Evolutionary conservation across 2,797 vertebrate genomes (phyloP).

Genomic region (Benthosema pterotum): DNA sequence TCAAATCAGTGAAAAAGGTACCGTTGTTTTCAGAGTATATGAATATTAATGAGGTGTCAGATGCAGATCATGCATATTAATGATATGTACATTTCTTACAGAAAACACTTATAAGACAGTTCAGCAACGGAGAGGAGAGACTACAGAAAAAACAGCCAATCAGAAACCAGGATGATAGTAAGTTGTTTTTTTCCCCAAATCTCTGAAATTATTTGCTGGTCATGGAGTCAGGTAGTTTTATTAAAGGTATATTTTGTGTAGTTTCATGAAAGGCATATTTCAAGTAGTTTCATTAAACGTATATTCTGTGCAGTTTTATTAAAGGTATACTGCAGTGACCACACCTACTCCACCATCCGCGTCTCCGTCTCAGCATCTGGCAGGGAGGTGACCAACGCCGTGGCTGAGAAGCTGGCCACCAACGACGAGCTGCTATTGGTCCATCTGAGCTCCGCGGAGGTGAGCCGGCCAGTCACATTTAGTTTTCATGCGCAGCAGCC

Average conservation of each 20-base stretch:
- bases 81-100: conserved; percentile 68
- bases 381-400: conserved; percentile 88
- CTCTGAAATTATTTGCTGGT: too few relatives aligned
- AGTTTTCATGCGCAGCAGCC: too few relatives aligned
- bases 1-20: conserved; percentile 87
- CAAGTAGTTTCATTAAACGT: too few relatives aligned
- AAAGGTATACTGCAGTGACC: conserved; percentile 95
- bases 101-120: conserved; percentile 94
- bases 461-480: conserved; percentile 58
- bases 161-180: conserved; percentile 93
- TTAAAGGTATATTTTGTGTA: too few relatives aligned
- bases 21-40: too few relatives aligned
- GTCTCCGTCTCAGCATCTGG: conserved; percentile 88
- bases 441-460: conserved; percentile 93
- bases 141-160: conserved; percentile 94
- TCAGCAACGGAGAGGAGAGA: conserved; percentile 92
- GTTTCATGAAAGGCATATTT: too few relatives aligned
- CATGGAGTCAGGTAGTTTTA: too few relatives aligned
- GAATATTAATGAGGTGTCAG: too few relatives aligned
- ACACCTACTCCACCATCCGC: conserved; percentile 96
- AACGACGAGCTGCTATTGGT: conserved; percentile 90
- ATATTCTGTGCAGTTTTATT: conserved; percentile 86
- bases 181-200: conserved; percentile 55
- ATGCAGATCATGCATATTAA: background rate
- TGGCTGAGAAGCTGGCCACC: conserved; percentile 91